These are phyloP conservation scores for Unio pictorum DNA, from an alignment of 2,888 invertebrate species.

Conservation along the genomic window DNA sequence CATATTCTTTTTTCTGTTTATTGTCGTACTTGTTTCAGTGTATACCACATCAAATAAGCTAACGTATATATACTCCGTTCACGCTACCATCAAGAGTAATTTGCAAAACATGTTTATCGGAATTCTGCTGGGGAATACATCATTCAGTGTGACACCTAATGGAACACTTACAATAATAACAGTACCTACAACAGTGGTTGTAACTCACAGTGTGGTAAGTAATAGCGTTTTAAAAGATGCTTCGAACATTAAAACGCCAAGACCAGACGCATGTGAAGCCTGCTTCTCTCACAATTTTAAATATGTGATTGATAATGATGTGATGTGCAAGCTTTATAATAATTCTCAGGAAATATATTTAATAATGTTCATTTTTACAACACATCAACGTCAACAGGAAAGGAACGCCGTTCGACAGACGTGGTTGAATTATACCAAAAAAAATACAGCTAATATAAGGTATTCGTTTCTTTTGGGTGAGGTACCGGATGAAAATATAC, in stretches of 20 bases:
- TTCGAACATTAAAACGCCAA: neutral
- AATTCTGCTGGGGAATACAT: slow-evolving; percentile 33
- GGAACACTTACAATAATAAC: slow-evolving; percentile 24
- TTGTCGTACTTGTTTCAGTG: too few species aligned
- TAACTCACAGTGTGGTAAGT: slow-evolving; percentile 15
- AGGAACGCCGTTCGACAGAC: slow-evolving; percentile 31
- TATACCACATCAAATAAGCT: too few species aligned
- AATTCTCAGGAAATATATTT: slow-evolving; percentile 16
- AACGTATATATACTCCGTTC: too few species aligned
- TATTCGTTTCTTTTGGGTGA: slow-evolving; percentile 33
- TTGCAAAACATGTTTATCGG: slow-evolving; percentile 49
- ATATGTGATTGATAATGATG: slow-evolving; percentile 28
- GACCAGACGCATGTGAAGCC: slow-evolving; percentile 17
- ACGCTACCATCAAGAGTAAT: neutral
- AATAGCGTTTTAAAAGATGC: slow-evolving; percentile 24
- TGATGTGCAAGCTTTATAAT: slow-evolving; percentile 20
- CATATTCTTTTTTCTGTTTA: too few species aligned
- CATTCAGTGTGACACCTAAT: slow-evolving; percentile 14
- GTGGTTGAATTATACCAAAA: slow-evolving; percentile 27
- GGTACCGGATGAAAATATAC: neutral
- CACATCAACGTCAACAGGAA: slow-evolving; percentile 14
- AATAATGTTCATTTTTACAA: slow-evolving; percentile 26
- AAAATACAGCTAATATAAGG: slow-evolving; percentile 29
- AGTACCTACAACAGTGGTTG: slow-evolving; percentile 13
- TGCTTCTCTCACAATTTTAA: slow-evolving; percentile 39